Evolutionary conservation across 2,888 invertebrate genomes (phyloP), one percentile per base, ranked within the genome.

Genomic region (Thumatha senex): DNA sequence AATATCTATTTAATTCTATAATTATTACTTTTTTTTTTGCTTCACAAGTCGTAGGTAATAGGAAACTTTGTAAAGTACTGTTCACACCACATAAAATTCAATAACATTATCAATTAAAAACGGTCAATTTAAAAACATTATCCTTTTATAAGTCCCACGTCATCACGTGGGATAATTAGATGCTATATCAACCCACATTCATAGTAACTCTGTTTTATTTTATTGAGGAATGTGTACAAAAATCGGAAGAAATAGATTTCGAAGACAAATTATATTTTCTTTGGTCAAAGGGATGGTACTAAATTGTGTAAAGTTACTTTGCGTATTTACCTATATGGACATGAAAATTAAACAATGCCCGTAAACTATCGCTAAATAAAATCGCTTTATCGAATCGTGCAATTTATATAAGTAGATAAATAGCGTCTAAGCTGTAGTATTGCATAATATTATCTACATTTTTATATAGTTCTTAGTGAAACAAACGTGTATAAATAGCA

Each of bases 321-420:
- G 18, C 18, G 18, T 42, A 5, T n/a, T 31, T 18, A 38, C 7
- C 8, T n/a, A 7, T 8, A 34, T 24, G 18, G n/a, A 46, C n/a
- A n/a, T 18, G 40, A 34, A 48, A 46, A 59, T 63, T 66, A 63
- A 62, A 61, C 62, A 58, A 65, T 18, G 60, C 55, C 62, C 67
- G 47, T 61, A 53, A 51, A 69, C 53, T 72, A 62, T 63, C 61
- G 67, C 50, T 56, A 69, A 63, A 24, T 24, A 24, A 24, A 83
- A 79, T 89, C 87, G 89, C 89, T 89, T 87, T 88, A 89, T 89
- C 80, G 74, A 89, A 86, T 85, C 80, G 91, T 91, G 91, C 91
- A 91, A 91, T 91, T 89, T 91, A 85, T 75, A 80, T 80, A 74
- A 82, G 84, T 89, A 88, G 86, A 78, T 72, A 73, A 44, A 72